Conservation (phyloP, 2,113 vertebrate genomes). For the Hemicordylus capensis region DNA sequence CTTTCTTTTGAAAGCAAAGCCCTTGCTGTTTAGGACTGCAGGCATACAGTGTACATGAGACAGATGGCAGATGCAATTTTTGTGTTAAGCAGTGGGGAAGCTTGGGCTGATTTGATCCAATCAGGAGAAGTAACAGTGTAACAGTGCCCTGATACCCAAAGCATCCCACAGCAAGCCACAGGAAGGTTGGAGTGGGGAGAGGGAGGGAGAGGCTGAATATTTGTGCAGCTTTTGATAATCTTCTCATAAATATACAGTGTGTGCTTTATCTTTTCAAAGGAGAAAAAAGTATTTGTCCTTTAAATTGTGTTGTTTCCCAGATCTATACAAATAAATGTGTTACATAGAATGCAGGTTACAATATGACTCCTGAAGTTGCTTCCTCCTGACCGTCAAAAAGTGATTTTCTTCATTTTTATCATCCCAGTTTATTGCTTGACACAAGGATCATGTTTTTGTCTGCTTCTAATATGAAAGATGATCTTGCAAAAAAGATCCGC, state of each 20-base stretch:
- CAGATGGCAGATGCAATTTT: background rate
- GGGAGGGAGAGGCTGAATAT: background rate
- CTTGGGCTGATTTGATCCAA: background rate
- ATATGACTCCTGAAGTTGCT: background rate
- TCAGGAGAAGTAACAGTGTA: background rate
- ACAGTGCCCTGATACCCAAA: background rate
- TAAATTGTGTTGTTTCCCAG: background rate
- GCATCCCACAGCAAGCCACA: background rate
- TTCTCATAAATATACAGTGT: background rate
- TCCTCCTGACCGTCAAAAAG: background rate
- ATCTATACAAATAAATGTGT: background rate
- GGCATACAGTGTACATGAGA: background rate
- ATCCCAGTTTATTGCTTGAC: background rate
- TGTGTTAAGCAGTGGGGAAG: background rate
- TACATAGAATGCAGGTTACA: background rate
- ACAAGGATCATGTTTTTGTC: too few relatives aligned
- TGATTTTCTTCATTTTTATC: background rate
- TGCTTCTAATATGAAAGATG: background rate
- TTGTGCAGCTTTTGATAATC: background rate
- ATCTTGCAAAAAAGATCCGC: background rate
- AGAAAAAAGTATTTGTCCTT: background rate
- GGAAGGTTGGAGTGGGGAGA: background rate
- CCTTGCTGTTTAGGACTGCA: slow-evolving; percentile 17
- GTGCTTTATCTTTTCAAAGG: background rate
- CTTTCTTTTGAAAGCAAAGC: background rate